Conservation (phyloP, 2,888 invertebrate genomes). For the Bhutanitis thaidina region DNA sequence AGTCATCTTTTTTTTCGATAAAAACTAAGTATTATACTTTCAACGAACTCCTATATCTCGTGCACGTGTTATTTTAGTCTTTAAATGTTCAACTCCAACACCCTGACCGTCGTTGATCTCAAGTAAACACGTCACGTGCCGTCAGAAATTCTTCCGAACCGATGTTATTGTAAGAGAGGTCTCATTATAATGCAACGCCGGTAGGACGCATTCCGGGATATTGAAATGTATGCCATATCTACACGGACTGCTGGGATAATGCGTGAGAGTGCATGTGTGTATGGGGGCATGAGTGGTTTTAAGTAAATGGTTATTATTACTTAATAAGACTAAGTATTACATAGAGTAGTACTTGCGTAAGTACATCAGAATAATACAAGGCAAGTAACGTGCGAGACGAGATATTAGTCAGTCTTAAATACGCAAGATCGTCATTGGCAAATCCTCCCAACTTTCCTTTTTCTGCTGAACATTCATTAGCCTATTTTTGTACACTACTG, state of each 20-base stretch:
- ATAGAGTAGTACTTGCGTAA: background rate
- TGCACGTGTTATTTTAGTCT: no score
- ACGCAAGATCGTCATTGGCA: no score
- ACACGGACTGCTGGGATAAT: slow-evolving; percentile 12
- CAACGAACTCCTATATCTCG: no score
- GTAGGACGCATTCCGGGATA: slow-evolving; percentile 30
- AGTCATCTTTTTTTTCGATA: no score
- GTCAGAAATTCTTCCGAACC: slow-evolving; percentile 27
- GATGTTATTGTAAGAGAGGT: slow-evolving; percentile 30
- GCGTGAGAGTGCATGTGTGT: background rate
- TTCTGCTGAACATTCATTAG: no score
- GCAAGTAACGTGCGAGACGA: no score
- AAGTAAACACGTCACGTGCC: slow-evolving; percentile 30
- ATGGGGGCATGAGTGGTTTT: background rate
- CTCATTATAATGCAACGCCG: slow-evolving; percentile 29
- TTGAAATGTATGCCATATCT: slow-evolving; percentile 27
- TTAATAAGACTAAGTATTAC: background rate
- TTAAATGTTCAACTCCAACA: background rate
- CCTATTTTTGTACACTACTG: no score
- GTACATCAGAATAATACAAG: no score
- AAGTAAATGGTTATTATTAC: slow-evolving; percentile 3
- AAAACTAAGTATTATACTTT: no score
- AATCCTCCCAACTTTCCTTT: no score
- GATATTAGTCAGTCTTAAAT: no score
- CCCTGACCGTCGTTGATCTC: slow-evolving; percentile 4